A percentile compares a stretch with the other conserved stretches of the same genome.
These are phyloP conservation scores for Austrofundulus limnaeus DNA, from an alignment of 2,113 vertebrate species.

Conservation along the genomic window DNA sequence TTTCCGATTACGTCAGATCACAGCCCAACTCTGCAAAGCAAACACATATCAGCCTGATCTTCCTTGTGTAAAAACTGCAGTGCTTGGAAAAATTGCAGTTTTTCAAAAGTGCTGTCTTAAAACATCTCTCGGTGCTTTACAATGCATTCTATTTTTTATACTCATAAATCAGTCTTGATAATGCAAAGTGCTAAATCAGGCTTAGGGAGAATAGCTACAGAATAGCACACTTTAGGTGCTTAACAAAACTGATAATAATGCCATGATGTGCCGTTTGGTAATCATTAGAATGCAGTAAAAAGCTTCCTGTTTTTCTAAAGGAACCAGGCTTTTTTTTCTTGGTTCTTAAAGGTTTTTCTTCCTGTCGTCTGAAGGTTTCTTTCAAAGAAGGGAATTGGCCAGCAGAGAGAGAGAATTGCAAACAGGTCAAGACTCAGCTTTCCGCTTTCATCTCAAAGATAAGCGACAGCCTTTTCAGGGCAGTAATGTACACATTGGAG, in stretches of 20 bases:
- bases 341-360: not conserved
- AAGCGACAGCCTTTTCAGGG: not conserved
- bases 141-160: not conserved
- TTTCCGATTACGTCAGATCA: constrained; percentile 6
- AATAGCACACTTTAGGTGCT: not conserved
- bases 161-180: not conserved
- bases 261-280: not conserved
- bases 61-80: not conserved
- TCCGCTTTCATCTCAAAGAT: not conserved
- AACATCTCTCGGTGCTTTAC: not conserved
- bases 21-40: not conserved
- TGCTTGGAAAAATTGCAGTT: not conserved
- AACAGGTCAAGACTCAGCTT: not conserved
- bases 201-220: not conserved
- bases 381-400: not conserved
- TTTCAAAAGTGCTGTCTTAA: not conserved
- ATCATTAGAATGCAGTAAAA: not conserved
- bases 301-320: not conserved
- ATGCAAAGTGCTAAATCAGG: not conserved
- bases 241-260: not conserved
- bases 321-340: not conserved
- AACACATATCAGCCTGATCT: constrained; percentile 1
- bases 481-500: not conserved
- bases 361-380: too few relatives aligned
- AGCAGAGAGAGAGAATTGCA: not conserved